Conservation (phyloP, 2,113 vertebrate genomes). For the Aramus guarauna region DNA sequence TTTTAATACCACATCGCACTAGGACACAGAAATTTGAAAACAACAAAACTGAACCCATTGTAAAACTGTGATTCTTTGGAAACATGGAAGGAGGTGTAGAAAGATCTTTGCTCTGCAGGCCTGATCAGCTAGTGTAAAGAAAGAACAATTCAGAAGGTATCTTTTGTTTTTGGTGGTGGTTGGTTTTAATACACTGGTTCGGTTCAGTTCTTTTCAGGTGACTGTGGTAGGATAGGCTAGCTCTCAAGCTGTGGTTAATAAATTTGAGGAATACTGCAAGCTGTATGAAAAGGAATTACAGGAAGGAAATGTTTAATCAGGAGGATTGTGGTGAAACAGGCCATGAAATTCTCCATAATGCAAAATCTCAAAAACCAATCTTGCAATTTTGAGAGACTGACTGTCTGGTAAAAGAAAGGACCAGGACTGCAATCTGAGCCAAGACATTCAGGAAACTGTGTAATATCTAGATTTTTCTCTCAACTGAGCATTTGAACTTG, state of each 20-base stretch:
- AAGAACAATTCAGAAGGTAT: background rate
- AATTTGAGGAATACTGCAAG: background rate
- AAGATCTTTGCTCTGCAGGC: background rate
- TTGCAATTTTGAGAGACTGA: background rate
- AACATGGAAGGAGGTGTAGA: background rate
- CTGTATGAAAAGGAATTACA: background rate
- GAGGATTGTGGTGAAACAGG: background rate
- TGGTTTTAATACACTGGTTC: background rate
- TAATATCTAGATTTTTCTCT: background rate
- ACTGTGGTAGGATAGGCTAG: background rate
- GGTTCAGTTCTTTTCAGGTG: background rate
- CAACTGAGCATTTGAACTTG: background rate
- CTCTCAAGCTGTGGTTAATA: background rate
- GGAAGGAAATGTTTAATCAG: background rate
- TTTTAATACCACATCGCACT: background rate
- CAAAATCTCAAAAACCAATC: background rate
- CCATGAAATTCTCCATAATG: background rate
- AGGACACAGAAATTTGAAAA: background rate
- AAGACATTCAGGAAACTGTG: background rate
- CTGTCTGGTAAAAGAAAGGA: background rate
- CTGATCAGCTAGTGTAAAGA: background rate
- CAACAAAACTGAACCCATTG: background rate
- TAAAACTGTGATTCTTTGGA: background rate
- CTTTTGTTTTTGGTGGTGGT: background rate
- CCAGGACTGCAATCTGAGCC: background rate